These are phyloP conservation scores for Mythimna ferrago DNA, from an alignment of 2,888 invertebrate species.

Conservation along the genomic window DNA sequence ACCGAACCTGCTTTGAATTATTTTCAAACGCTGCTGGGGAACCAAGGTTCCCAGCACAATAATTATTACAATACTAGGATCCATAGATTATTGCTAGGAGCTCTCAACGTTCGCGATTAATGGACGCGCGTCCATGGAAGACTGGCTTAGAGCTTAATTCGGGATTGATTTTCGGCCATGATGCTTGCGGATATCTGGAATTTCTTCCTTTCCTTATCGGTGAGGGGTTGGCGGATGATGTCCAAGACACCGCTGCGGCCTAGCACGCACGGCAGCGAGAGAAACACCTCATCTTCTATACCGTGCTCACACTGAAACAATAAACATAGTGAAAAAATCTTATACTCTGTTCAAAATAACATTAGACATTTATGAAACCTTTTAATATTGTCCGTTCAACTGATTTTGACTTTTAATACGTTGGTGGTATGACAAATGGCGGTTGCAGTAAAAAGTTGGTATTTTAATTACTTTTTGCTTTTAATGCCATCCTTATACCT, in stretches of 20 bases:
- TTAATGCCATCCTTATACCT: too few species aligned
- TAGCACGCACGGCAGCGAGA: slow-evolving; percentile 96
- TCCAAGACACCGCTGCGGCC: slow-evolving; percentile 93
- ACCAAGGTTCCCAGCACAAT: background rate
- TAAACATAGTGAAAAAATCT: slow-evolving; percentile 9
- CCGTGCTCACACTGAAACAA: slow-evolving; percentile 94
- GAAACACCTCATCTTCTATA: slow-evolving; percentile 95
- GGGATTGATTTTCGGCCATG: slow-evolving; percentile 92
- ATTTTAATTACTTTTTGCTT: too few species aligned
- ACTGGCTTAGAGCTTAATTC: slow-evolving; percentile 75
- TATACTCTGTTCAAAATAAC: too few species aligned
- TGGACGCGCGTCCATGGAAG: background rate
- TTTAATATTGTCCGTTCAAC: too few species aligned
- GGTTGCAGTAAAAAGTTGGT: too few species aligned
- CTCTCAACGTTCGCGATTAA: background rate
- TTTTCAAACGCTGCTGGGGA: background rate
- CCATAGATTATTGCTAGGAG: background rate
- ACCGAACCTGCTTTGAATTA: slow-evolving; percentile 1
- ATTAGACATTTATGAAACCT: too few species aligned
- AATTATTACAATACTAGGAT: background rate
- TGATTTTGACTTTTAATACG: too few species aligned
- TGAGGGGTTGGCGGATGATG: slow-evolving; percentile 94
- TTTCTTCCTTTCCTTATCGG: slow-evolving; percentile 90
- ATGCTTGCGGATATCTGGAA: slow-evolving; percentile 92
- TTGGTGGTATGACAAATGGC: too few species aligned